phyloP scores from a whole-genome alignment of 2,888 invertebrate species.

The Gari tellinella region DNA sequence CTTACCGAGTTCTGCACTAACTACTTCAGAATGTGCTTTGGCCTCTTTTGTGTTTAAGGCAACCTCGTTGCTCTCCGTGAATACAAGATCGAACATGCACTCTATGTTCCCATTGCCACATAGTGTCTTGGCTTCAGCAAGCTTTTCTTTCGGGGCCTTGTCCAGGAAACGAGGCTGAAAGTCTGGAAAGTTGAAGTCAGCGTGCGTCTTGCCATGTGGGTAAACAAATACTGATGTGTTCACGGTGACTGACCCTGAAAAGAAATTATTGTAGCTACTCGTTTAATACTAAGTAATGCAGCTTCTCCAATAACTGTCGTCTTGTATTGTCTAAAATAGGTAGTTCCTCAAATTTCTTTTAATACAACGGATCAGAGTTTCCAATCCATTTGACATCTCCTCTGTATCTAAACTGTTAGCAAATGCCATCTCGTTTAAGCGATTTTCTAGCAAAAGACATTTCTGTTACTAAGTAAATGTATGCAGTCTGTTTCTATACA shows the following conservation, averaged over 20 bases:
- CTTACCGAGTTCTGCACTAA: constrained; percentile 11
- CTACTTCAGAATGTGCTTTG: background rate
- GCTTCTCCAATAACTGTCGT: too few relatives aligned
- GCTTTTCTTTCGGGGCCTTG: background rate
- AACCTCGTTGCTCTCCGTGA: constrained; percentile 1
- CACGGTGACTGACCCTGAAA: constrained; percentile 11
- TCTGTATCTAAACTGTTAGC: too few relatives aligned
- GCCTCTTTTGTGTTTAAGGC: background rate
- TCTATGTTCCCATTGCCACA: constrained; percentile 1
- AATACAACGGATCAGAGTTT: too few relatives aligned
- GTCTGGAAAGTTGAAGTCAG: constrained; percentile 4
- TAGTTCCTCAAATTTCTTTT: too few relatives aligned
- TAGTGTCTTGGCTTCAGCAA: background rate
- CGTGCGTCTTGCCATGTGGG: constrained; percentile 1
- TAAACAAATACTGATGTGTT: constrained; percentile 10
- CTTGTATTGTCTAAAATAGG: too few relatives aligned
- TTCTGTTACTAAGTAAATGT: too few relatives aligned
- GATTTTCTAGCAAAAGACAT: too few relatives aligned
- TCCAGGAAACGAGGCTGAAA: constrained; percentile 10
- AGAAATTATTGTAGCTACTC: too few relatives aligned
- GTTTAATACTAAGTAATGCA: too few relatives aligned
- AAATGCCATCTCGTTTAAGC: too few relatives aligned
- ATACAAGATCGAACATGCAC: constrained; percentile 17
- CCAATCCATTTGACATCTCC: too few relatives aligned
- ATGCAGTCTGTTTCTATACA: too few relatives aligned